A percentile compares a stretch with the other conserved stretches of the same genome.
Conservation (phyloP, 2,797 vertebrate genomes). For the Zalophus californianus region DNA sequence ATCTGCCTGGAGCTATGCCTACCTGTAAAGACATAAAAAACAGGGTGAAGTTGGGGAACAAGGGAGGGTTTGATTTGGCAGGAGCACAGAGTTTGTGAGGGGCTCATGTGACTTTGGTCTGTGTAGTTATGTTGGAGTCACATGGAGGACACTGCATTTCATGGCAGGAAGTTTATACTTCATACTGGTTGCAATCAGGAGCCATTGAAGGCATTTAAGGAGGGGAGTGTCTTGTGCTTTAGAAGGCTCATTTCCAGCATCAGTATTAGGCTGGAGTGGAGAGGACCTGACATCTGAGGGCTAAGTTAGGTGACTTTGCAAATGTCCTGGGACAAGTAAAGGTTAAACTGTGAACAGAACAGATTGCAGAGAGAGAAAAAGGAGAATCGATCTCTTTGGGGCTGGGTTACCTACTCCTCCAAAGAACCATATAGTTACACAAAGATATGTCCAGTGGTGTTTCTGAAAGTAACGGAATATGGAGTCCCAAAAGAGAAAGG, state of each 20-base stretch:
- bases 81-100: neutral
- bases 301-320: neutral
- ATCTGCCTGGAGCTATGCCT: neutral
- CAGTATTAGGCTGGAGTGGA: neutral
- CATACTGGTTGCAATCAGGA: neutral
- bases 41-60: neutral
- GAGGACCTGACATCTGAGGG: neutral
- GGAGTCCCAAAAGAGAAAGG: neutral
- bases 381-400: neutral
- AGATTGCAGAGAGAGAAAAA: neutral
- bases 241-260: neutral
- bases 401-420: neutral
- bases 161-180: neutral
- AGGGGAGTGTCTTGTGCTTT: neutral
- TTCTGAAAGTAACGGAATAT: neutral
- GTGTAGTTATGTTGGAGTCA: neutral
- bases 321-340: neutral
- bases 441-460: neutral
- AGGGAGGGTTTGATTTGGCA: neutral
- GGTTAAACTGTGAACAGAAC: neutral
- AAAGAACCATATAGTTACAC: neutral
- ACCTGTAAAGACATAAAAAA: neutral
- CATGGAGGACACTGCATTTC: neutral
- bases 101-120: neutral
- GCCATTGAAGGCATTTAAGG: neutral